These are phyloP conservation scores for Myiotriccus ornatus DNA, from an alignment of 2,797 vertebrate species.

Conservation along the genomic window DNA sequence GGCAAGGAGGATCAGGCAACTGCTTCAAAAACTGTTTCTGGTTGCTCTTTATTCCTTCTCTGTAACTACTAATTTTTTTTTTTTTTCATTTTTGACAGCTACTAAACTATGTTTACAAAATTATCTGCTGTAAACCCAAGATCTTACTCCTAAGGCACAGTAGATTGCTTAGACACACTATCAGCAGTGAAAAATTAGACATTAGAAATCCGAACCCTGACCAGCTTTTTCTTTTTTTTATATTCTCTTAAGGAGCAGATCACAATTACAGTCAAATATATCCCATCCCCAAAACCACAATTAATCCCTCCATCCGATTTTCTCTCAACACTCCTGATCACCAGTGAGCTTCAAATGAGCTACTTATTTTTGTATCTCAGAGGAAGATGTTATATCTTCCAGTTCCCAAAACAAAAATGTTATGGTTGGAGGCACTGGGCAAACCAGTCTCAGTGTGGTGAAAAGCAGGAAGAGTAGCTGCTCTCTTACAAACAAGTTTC, in stretches of 20 bases:
- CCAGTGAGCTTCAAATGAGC: background rate
- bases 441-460: background rate
- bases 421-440: background rate
- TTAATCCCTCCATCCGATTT: background rate
- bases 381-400: background rate
- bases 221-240: background rate
- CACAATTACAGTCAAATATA: background rate
- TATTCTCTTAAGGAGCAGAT: background rate
- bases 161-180: background rate
- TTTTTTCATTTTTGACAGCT: background rate
- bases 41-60: background rate
- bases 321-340: background rate
- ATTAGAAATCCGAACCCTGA: background rate
- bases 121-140: background rate
- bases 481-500: background rate
- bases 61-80: background rate
- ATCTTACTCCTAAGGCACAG: background rate
- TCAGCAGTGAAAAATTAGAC: background rate
- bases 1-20: background rate
- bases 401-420: background rate
- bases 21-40: background rate
- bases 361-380: background rate
- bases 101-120: background rate
- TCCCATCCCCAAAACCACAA: background rate
- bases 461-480: background rate